phyloP scores from a whole-genome alignment of 2,888 invertebrate species.

The Alcis repandata region DNA sequence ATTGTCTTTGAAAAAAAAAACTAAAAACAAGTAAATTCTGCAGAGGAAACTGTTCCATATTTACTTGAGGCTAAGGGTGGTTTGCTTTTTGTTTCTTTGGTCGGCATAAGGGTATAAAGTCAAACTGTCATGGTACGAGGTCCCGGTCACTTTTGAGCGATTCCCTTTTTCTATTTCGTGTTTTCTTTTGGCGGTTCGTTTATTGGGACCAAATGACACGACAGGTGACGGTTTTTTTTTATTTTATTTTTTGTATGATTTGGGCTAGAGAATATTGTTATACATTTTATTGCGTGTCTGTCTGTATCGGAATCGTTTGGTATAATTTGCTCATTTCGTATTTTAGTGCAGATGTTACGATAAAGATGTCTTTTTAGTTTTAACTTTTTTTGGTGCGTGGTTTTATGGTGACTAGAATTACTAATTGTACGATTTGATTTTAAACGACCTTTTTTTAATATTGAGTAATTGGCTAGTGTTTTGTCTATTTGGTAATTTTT shows the following conservation, averaged over 20 bases:
- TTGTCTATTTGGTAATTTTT: too few relatives aligned
- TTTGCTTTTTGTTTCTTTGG: constrained; percentile 30
- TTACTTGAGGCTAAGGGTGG: neutral
- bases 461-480: too few relatives aligned
- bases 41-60: constrained; percentile 50
- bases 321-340: constrained; percentile 77
- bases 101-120: constrained; percentile 48
- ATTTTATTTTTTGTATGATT: too few relatives aligned
- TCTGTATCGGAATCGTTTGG: constrained; percentile 62
- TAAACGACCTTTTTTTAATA: neutral
- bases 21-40: neutral
- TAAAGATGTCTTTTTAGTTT: constrained; percentile 54
- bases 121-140: constrained; percentile 72
- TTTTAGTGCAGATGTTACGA: constrained; percentile 72
- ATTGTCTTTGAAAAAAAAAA: constrained; percentile 62
- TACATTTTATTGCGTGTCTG: constrained; percentile 82
- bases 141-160: constrained; percentile 78
- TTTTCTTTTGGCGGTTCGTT: constrained; percentile 83
- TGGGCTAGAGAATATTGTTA: constrained; percentile 78
- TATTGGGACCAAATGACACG: constrained; percentile 86
- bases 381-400: neutral
- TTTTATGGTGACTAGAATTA: neutral
- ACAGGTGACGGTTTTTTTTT: constrained; percentile 82
- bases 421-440: constrained; percentile 21
- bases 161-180: constrained; percentile 70